These are phyloP conservation scores for Zootoca vivipara DNA, from an alignment of 2,113 vertebrate genomes.

Conservation along the genomic window DNA sequence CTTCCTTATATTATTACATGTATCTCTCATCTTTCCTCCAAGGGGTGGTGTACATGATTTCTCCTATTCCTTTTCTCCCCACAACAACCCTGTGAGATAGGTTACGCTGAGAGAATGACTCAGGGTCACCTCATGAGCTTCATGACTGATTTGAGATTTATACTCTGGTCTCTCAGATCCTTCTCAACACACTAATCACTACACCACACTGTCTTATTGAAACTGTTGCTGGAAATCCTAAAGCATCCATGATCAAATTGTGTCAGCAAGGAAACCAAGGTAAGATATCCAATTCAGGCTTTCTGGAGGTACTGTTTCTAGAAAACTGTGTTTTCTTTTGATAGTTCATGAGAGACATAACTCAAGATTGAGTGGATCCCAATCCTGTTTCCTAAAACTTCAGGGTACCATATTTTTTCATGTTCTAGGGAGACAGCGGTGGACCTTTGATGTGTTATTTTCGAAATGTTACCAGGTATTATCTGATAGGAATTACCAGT, in stretches of 20 bases:
- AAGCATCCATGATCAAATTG: neutral
- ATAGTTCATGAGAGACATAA: accelerated
- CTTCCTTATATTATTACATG: too few species aligned
- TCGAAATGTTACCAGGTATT: constrained; percentile 31
- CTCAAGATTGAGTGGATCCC: neutral
- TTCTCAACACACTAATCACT: too few species aligned
- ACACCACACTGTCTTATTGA: neutral
- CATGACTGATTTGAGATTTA: too few species aligned
- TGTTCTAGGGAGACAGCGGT: constrained; percentile 78
- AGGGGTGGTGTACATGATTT: too few species aligned
- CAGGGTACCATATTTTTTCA: neutral
- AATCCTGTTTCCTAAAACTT: neutral
- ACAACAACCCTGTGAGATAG: too few species aligned
- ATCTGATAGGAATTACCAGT: constrained; percentile 75
- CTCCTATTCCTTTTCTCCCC: too few species aligned
- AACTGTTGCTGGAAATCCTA: neutral
- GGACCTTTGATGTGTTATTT: constrained; percentile 74
- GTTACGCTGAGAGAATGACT: too few species aligned
- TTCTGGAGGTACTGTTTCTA: too few species aligned
- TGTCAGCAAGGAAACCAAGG: neutral
- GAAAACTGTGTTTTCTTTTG: neutral
- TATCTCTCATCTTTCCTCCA: too few species aligned
- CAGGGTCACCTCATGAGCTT: too few species aligned
- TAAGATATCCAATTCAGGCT: accelerated
- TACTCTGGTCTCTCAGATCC: too few species aligned